phyloP scores from a whole-genome alignment of 2,888 invertebrate species.

The Drosophila ustulata region DNA sequence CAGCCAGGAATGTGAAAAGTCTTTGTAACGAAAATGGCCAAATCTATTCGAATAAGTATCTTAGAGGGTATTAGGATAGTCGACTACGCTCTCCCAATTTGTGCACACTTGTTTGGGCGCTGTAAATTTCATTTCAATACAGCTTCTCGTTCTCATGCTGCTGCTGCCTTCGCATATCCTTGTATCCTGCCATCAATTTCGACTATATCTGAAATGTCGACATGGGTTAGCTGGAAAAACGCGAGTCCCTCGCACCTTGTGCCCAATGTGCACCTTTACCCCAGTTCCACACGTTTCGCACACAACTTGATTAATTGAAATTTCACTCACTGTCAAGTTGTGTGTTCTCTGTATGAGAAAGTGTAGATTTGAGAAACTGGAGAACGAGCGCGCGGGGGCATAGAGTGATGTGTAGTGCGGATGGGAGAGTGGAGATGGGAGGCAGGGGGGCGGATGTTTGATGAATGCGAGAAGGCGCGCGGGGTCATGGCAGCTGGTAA shows the following conservation, averaged over 20 bases:
- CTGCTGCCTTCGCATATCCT: constrained; percentile 15
- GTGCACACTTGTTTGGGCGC: constrained; percentile 9
- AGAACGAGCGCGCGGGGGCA: too few relatives aligned
- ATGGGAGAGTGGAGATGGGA: background rate
- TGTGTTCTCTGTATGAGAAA: constrained; percentile 14
- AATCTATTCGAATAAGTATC: background rate
- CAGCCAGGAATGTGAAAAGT: background rate
- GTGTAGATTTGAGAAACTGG: constrained; percentile 1
- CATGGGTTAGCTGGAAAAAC: constrained; percentile 34
- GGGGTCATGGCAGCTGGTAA: constrained; percentile 29
- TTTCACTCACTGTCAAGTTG: constrained; percentile 73
- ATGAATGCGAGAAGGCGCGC: background rate
- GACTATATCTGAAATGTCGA: constrained; percentile 46
- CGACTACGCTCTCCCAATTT: too few relatives aligned
- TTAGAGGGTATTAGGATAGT: constrained; percentile 13
- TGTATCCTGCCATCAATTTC: constrained; percentile 48
- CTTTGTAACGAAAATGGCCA: background rate
- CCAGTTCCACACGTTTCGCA: constrained; percentile 30
- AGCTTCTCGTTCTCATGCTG: constrained; percentile 14
- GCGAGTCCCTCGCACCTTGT: constrained; percentile 43
- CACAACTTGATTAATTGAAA: constrained; percentile 74
- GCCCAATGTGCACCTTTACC: constrained; percentile 35
- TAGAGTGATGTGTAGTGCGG: background rate
- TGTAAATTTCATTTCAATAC: constrained; percentile 48
- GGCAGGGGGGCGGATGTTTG: background rate